Evolutionary conservation across 1,140 invertebrate species (phyloP), one percentile per base, ranked within the genome.

Genomic region (Samia ricini): DNA sequence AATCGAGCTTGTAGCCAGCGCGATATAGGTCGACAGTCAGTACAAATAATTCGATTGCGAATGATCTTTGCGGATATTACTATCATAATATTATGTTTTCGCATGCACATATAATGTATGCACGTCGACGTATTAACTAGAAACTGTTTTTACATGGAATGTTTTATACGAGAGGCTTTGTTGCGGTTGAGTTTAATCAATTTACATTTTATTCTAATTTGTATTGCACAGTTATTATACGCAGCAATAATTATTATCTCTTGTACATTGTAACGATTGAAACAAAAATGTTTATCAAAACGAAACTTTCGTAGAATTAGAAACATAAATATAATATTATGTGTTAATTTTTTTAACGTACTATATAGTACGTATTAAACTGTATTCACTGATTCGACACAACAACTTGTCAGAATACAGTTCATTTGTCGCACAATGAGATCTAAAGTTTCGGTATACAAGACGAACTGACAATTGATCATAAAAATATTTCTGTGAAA

Each of bases 11-110:
- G 36, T 33, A 26, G 24, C 24, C 12, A 3, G 29, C 18, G 3
- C 24, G 56, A 57, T 57, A 57, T 57, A 57, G 56, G 50, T 59
- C 57, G 42, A 59, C 24, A 59, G 10, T 49, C 60, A 22, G 29
- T 57, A 36, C 56, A 36, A 57, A 15, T 18, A n/a, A 55, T 55
- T 24, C 52, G 52, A 55, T 55, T 55, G 52, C 22, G 19, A 24
- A 55, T 55, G 24, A 22, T 55, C 52, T 22, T 23, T 56, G 22
- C 33, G 22, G 57, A 64, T 55, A 60, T 62, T 57, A 56, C 6
- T 22, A 55, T 55, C 51, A 42, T 15, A 42, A 42, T 42, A 42
- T 42, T 42, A 15, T 42, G 7, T 23, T 51, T 50, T 36, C 26
- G 19, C 19, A 23, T 33, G 15, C 29, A 50, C n/a, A n/a, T 42